These are phyloP conservation scores for Eleginops maclovinus DNA, from an alignment of 2,113 vertebrate genomes.

Conservation along the genomic window DNA sequence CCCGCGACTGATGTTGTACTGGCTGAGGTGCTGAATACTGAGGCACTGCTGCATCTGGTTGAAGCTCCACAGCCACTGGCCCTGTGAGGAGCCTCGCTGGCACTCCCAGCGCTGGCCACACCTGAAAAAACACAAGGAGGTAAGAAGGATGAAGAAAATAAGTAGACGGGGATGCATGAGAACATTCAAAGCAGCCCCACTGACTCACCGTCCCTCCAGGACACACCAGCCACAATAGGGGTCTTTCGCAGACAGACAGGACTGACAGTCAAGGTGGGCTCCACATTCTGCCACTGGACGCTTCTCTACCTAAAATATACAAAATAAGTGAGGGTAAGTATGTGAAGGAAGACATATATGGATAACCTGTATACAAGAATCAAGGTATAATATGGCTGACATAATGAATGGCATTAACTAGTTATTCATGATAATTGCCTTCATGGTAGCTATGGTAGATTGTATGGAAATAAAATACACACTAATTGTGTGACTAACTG, in stretches of 20 bases:
- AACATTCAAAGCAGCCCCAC: background rate
- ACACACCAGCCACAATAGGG: constrained; percentile 99
- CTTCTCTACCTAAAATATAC: constrained; percentile 87
- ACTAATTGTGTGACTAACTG: no score
- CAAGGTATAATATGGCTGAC: no score
- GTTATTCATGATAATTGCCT: background rate
- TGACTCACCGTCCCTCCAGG: constrained; percentile 91
- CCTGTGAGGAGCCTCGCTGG: constrained; percentile 81
- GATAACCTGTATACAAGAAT: no score
- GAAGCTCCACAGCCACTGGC: constrained; percentile 96
- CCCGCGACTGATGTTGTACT: constrained; percentile 92
- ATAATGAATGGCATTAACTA: background rate
- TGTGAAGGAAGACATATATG: background rate
- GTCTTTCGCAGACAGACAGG: constrained; percentile 90
- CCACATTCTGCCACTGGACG: constrained; percentile 93
- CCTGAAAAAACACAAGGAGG: constrained; percentile 71
- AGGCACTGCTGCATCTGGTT: constrained; percentile 88
- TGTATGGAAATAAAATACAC: no score
- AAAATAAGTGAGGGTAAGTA: background rate
- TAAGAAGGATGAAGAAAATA: background rate
- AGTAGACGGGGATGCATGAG: background rate
- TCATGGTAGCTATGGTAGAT: background rate
- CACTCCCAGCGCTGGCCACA: constrained; percentile 91
- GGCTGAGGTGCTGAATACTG: constrained; percentile 86
- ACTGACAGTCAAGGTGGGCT: constrained; percentile 87